Evolutionary conservation across 23 tunicate genomes (phyloP), one percentile per base, ranked within the genome.

Genomic region (Clavelina lepadiformis): DNA sequence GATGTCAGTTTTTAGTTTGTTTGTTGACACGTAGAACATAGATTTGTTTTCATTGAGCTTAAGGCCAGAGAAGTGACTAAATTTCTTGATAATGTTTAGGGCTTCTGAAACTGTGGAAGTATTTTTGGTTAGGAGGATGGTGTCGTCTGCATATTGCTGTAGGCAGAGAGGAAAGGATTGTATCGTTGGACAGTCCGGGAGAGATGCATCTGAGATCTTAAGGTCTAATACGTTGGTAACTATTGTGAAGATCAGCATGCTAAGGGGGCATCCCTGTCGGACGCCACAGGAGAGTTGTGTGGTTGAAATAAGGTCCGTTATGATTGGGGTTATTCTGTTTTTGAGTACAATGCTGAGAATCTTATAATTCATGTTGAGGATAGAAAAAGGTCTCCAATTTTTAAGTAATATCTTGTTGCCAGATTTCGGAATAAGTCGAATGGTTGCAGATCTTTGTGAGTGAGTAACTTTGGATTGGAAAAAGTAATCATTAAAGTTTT

Each of bases 71-170:
- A n/a, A n/a, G n/a, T n/a, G n/a, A n/a, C n/a, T n/a, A n/a, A n/a
- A n/a, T n/a, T n/a, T n/a, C n/a, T n/a, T n/a, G n/a, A n/a, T n/a
- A n/a, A n/a, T n/a, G n/a, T n/a, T n/a, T n/a, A n/a, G n/a, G n/a
- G n/a, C n/a, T n/a, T n/a, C n/a, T n/a, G n/a, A n/a, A n/a, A n/a
- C n/a, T n/a, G n/a, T n/a, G n/a, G n/a, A n/a, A n/a, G n/a, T n/a
- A n/a, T n/a, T n/a, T n/a, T n/a, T n/a, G n/a, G n/a, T n/a, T n/a
- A n/a, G n/a, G n/a, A n/a, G n/a, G n/a, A n/a, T n/a, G n/a, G 59
- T 53, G 59, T 53, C 59, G 21, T 53, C 59, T 53, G 59, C 21
- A n/a, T 53, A 53, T n/a, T 53, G 59, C 23, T 53, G 59, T 53
- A n/a, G 15, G 20, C 23, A n/a, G 59, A 53, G 20, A n/a, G 15